Base-by-base conservation (phyloP, 2,888 invertebrate species). In the Panopea generosa region DNA sequence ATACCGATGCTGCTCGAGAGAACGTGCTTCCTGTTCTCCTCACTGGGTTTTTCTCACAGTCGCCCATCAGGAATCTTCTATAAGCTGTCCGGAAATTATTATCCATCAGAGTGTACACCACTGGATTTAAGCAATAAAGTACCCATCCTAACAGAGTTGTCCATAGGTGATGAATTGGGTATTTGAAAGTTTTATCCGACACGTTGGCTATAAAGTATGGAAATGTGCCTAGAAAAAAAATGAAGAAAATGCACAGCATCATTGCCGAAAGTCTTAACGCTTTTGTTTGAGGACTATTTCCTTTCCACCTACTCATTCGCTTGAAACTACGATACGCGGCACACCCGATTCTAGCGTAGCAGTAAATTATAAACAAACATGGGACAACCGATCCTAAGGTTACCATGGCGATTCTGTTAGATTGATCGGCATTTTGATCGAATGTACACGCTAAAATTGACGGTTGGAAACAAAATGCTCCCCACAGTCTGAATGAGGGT, bases 71-170 rank as follows among this genome's bases (percentile, higher is more conserved):
- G 20, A 89, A 84, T 45, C 84, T 60, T 20, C 79, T 83, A 73
- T 87, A 90, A 2, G 90, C 89, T 14, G 73, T 83, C 56, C 86
- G 82, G 70, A 88, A 90, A 61, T 89, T 88, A 24, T 65, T 74
- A 79, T 90, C 89, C 89, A 90, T 89, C 6, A 87, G 63, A 0
- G 88, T 89, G 66, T 90, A 90, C 14, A 90, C 87, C 1, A 89
- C 71, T 1, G 90, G 90, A 74, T 90, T 89, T 14, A 87, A 38
- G 52, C 85, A 85, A 71, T 88, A 88, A 22, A 84, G 77, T 16
- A 87, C 53, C 90, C 90, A 90, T 2, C 87, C 84, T 2, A 88
- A 63, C 73, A 87, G 82, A 2, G 89, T 87, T n/a, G 88, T 83
- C 85, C 86, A 85, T 47, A 89, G 77, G 67, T 90, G 88, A 29